These are phyloP conservation scores for Aix galericulata DNA, from an alignment of 2,113 vertebrate species.

Conservation along the genomic window DNA sequence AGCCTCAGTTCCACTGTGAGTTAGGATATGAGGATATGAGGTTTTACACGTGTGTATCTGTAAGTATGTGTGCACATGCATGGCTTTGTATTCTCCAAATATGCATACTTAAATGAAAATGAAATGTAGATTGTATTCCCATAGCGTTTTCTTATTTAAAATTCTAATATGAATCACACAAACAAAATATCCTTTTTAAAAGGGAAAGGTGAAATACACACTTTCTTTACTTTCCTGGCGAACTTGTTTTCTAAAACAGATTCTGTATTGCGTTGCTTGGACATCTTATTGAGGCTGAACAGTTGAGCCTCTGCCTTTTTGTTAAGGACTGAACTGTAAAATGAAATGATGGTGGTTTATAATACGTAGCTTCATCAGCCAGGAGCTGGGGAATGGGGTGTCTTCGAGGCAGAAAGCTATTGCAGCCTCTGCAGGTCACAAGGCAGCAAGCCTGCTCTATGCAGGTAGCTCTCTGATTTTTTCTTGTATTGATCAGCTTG, in stretches of 20 bases:
- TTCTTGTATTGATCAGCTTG: neutral
- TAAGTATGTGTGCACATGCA: neutral
- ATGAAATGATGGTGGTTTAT: neutral
- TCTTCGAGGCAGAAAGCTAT: neutral
- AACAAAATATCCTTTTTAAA: neutral
- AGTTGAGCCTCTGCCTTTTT: neutral
- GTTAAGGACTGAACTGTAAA: neutral
- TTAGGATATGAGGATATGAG: neutral
- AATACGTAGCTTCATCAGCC: neutral
- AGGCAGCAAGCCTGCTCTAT: neutral
- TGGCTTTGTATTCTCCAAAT: neutral
- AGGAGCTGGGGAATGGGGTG: neutral
- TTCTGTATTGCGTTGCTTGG: neutral
- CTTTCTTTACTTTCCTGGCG: neutral
- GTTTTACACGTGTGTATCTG: neutral
- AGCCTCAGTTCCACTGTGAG: neutral
- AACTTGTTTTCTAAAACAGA: neutral
- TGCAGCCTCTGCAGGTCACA: neutral
- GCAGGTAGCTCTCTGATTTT: neutral
- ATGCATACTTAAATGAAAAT: neutral
- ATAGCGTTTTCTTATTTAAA: neutral
- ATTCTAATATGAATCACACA: neutral
- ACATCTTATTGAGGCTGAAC: neutral
- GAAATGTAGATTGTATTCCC: neutral
- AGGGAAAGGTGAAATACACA: neutral